Base-by-base conservation (phyloP, 2,113 vertebrate species). In the Dissostichus mawsoni region DNA sequence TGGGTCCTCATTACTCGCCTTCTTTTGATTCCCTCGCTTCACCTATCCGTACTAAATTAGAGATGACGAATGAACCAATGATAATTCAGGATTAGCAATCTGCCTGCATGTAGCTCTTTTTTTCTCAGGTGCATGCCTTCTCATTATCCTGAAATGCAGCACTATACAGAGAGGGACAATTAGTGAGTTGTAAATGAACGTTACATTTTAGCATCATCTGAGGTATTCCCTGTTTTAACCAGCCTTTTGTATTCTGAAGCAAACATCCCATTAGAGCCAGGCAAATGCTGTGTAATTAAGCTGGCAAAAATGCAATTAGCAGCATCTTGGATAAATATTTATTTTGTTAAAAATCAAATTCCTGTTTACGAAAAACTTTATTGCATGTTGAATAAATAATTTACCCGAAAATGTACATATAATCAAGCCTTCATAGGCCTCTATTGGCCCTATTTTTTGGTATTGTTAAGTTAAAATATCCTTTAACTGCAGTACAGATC, bases 1-100 rank as follows among this genome's bases (percentile, higher is more conserved):
- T 50, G 29, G 77, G 66, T 41, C 78, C 90, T 93, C 91, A 87
- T 92, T 92, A 91, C 74, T 65, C 57, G 25, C 78, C 79, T 72
- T 58, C 74, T 71, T 56, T 80, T 84, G 74, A 89, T 84, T 78
- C 70, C 63, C 50, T 33, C 5, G 18, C 76, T 78, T 67, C 68
- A 72, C 80, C 78, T 85, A 51, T 67, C 36, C 36, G 36, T 41
- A 52, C 75, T 50, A 70, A 81, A 53, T 87, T 77, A 25, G 79
- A 65, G 50, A 82, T 87, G 86, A 92, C 64, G 33, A 88, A 91
- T 84, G 85, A 86, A 75, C 73, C 63, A 12, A 69, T 87, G 70
- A 82, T 80, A 75, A 90, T 76, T 83, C 64, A 56, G 53, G 73
- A 82, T 86, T 82, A 74, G 83, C 77, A 57, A 72, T 81, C 25